Evolutionary conservation across 92 coral and sea anemone genomes (phyloP), one percentile per base, ranked within the genome.

Genomic region (Meandrina meandrites): DNA sequence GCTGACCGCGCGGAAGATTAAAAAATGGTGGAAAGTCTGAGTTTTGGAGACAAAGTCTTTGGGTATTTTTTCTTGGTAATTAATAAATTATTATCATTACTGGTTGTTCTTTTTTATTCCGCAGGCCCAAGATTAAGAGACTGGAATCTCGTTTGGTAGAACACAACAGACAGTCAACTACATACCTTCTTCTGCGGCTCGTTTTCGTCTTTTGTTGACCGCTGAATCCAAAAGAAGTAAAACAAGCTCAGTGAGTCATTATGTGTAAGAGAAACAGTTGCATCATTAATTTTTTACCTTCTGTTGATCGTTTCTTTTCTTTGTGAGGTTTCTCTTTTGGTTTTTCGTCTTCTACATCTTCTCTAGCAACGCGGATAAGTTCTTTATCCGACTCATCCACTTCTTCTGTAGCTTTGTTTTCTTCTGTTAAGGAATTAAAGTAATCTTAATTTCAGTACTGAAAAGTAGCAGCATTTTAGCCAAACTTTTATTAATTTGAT

Each of bases 291-390:
- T 24, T 62, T n/a, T 76, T 75, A 90, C 93, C 91, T 48, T 92
- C 95, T 11, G 91, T 81, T 28, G 95, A 92, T 77, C 93, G 35
- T 75, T 94, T 94, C 86, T 89, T 89, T 36, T 84, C 71, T 50
- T 82, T 90, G 80, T 92, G 92, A 34, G 91, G 40, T 18, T 87
- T 87, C 66, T 86, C 86, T 57, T 30, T 76, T 5, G 92, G 91
- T 16, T 92, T 91, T 58, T 97, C 99, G 15, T 95, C 95, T 13
- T 94, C 97, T 31, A 97, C 84, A 79, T 97, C 99, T 24, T 96
- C 94, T 17, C 99, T 92, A 48, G 94, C 86, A 11, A 97, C 99
- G 54, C 99, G 88, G 42, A 97, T 93, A 5, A 97, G 92, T 24
- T 98, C 94, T 51, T 88, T 94, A 57, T 97, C 99, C 0, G 98